These are phyloP conservation scores for Thysanoteuthis rhombus DNA, from an alignment of 2,888 invertebrate genomes.

Conservation along the genomic window DNA sequence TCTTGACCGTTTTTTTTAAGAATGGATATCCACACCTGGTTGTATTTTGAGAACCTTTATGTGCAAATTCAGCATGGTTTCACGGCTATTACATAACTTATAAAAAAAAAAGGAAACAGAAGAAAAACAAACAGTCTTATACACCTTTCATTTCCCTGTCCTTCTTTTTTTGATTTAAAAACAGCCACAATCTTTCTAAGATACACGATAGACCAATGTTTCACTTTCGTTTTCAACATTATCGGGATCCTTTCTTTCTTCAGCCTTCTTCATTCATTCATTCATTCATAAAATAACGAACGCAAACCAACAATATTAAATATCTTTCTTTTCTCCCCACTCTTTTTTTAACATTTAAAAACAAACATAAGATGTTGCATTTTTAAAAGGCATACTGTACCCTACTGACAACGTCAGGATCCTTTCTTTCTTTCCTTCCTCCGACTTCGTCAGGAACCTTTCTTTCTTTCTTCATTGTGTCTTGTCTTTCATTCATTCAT, in stretches of 20 bases:
- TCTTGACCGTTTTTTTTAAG: too few species aligned
- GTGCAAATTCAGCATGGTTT: not conserved
- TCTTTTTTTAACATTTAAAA: not conserved
- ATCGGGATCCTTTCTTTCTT: too few species aligned
- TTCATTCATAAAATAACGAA: too few species aligned
- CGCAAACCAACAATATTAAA: not conserved
- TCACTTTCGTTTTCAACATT: too few species aligned
- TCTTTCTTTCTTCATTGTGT: not conserved
- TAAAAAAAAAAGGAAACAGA: not conserved
- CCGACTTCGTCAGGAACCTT: not conserved
- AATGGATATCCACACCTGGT: not conserved
- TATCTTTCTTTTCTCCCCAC: too few species aligned
- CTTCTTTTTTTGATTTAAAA: not conserved
- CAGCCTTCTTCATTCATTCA: too few species aligned
- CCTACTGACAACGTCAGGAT: not conserved
- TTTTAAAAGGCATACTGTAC: not conserved
- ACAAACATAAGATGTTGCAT: not conserved
- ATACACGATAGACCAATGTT: too few species aligned
- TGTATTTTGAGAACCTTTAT: not conserved
- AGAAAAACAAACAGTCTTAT: not conserved
- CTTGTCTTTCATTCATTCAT: not conserved
- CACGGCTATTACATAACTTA: not conserved
- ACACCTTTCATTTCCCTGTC: too few species aligned
- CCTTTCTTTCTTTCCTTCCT: not conserved
- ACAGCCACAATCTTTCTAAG: too few species aligned